These are phyloP conservation scores for Pluvialis apricaria DNA, from an alignment of 2,113 vertebrate species.

Conservation along the genomic window DNA sequence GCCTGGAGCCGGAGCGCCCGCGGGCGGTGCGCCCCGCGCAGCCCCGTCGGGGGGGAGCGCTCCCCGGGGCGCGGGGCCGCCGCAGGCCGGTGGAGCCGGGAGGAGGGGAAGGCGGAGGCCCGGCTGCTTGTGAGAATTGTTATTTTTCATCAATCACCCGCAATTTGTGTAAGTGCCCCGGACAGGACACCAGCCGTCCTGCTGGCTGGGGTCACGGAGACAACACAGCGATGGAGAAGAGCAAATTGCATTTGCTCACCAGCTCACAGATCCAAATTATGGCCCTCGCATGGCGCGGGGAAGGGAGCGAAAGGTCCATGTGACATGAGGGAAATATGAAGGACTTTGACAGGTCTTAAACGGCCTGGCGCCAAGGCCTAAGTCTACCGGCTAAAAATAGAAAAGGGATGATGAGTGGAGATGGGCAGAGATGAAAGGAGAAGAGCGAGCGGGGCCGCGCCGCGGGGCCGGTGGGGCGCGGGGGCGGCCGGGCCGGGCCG, in stretches of 20 bases:
- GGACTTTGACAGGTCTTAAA: slow-evolving; percentile 97
- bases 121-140: slow-evolving; percentile 76
- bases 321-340: slow-evolving; percentile 93
- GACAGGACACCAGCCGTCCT: slow-evolving; percentile 77
- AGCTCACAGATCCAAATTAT: slow-evolving; percentile 65
- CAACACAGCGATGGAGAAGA: slow-evolving; percentile 69
- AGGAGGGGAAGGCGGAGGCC: slow-evolving; percentile 58
- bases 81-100: slow-evolving; percentile 12
- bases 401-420: slow-evolving; percentile 82
- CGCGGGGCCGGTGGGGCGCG: neutral
- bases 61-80: neutral
- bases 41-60: neutral
- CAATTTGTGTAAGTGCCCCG: slow-evolving; percentile 82
- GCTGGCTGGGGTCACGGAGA: slow-evolving; percentile 81
- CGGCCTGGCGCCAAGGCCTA: slow-evolving; percentile 92
- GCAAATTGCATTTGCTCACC: slow-evolving; percentile 75
- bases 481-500: neutral
- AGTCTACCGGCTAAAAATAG: slow-evolving; percentile 92
- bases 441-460: slow-evolving; percentile 53
- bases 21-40: neutral
- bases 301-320: slow-evolving; percentile 80
- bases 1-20: neutral
- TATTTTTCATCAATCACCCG: slow-evolving; percentile 82
- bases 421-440: slow-evolving; percentile 82
- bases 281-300: slow-evolving; percentile 66